Evolutionary conservation across 2,888 invertebrate genomes (phyloP).

Genomic region (Cyclophora albipunctata): DNA sequence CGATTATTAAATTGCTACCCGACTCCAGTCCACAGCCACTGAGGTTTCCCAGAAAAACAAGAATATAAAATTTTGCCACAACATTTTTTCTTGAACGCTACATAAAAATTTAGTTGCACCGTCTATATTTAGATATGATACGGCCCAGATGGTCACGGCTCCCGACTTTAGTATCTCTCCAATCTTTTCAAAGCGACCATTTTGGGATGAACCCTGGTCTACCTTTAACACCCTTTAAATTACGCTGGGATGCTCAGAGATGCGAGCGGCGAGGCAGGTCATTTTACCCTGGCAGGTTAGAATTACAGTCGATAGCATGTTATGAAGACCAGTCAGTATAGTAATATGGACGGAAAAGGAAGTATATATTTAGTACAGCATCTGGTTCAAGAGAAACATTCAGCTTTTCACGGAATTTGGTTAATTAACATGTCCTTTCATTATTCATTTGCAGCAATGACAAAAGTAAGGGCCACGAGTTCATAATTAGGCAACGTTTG

Average conservation of each 20-base stretch:
- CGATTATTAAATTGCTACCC: too few relatives aligned
- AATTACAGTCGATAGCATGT: constrained; percentile 63
- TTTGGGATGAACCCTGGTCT: constrained; percentile 40
- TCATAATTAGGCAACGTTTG: constrained; percentile 35
- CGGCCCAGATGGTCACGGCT: constrained; percentile 68
- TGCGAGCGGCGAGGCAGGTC: constrained; percentile 38
- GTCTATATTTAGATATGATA: constrained; percentile 69
- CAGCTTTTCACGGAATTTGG: constrained; percentile 61
- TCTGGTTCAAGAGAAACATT: constrained; percentile 52
- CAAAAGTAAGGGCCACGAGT: constrained; percentile 21
- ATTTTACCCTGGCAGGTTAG: constrained; percentile 40
- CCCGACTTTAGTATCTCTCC: constrained; percentile 69
- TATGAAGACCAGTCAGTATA: constrained; percentile 59
- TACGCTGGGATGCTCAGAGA: constrained; percentile 30
- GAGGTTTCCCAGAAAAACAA: neutral
- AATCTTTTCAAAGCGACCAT: constrained; percentile 59
- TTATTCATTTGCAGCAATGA: too few relatives aligned
- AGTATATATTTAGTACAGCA: constrained; percentile 71
- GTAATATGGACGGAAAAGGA: constrained; percentile 71
- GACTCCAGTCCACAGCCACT: too few relatives aligned
- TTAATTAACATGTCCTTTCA: constrained; percentile 66
- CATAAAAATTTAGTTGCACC: constrained; percentile 59
- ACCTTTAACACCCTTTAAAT: constrained; percentile 36
- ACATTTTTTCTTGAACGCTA: constrained; percentile 48
- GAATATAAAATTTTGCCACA: constrained; percentile 31